Percentiles rank a stretch among this genome's conserved stretches.
phyloP scores from a whole-genome alignment of 2,888 invertebrate species.

The Caenorhabditis japonica region DNA sequence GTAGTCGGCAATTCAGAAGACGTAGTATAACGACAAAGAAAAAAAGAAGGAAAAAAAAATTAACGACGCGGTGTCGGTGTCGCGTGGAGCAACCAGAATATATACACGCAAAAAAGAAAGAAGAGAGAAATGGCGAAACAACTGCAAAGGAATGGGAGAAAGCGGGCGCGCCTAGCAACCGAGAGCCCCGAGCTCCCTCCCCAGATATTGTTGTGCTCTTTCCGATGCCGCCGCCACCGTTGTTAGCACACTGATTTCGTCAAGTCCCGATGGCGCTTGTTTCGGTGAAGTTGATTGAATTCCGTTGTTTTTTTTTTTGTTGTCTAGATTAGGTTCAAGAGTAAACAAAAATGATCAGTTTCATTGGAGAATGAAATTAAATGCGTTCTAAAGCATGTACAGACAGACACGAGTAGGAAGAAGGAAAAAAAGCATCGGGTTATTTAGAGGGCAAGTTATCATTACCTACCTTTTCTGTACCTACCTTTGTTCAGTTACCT shows the following conservation, averaged over 20 bases:
- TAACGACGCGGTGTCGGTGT: too few relatives aligned
- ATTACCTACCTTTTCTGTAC: too few relatives aligned
- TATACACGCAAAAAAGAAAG: conserved; percentile 9
- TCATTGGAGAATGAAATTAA: neutral
- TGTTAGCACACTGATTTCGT: conserved; percentile 14
- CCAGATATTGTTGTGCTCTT: conserved; percentile 46
- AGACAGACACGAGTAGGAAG: conserved; percentile 6
- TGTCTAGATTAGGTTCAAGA: too few relatives aligned
- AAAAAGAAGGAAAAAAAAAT: conserved; percentile 2
- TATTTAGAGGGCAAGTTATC: too few relatives aligned
- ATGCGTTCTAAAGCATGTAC: conserved; percentile 24
- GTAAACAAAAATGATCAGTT: conserved; percentile 7
- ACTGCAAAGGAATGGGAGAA: conserved; percentile 36
- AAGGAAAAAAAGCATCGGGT: too few relatives aligned
- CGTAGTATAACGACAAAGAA: conserved; percentile 26
- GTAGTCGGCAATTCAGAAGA: conserved; percentile 7
- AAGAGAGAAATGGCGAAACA: conserved; percentile 15
- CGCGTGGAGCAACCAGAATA: conserved; percentile 34
- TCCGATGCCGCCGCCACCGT: too few relatives aligned
- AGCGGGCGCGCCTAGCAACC: conserved; percentile 41
- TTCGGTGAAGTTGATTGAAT: conserved; percentile 8
- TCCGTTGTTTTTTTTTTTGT: too few relatives aligned
- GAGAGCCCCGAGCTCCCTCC: neutral
- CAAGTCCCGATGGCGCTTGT: conserved; percentile 19
- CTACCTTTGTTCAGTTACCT: too few relatives aligned